Evolutionary conservation across 2,888 invertebrate species (phyloP).

Genomic region (Dryococelus australis): DNA sequence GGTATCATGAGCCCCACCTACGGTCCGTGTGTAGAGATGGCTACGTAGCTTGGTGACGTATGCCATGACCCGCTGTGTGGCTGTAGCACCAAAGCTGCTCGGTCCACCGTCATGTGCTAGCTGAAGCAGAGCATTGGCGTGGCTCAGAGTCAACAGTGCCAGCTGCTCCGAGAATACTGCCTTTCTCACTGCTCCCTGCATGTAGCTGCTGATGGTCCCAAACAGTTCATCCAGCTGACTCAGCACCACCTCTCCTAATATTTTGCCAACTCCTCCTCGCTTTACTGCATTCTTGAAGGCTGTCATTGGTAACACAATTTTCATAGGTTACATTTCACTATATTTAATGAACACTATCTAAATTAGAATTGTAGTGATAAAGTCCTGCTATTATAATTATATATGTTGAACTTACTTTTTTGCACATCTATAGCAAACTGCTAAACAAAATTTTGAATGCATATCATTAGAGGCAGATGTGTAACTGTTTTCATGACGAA

Average conservation of each 20-base stretch:
- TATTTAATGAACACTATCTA: too few relatives aligned
- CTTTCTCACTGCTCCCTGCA: background rate
- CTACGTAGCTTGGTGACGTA: slow-evolving; percentile 39
- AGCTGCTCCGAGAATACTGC: slow-evolving; percentile 36
- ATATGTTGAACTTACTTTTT: too few relatives aligned
- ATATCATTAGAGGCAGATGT: too few relatives aligned
- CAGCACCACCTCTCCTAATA: background rate
- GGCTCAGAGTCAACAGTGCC: slow-evolving; percentile 35
- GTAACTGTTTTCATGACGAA: too few relatives aligned
- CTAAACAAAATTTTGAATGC: too few relatives aligned
- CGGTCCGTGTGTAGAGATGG: slow-evolving; percentile 8
- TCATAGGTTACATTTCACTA: background rate
- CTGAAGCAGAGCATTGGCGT: slow-evolving; percentile 37
- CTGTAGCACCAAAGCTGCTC: background rate
- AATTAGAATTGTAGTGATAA: too few relatives aligned
- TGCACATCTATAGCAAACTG: too few relatives aligned
- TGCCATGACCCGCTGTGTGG: slow-evolving; percentile 33
- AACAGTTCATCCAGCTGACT: slow-evolving; percentile 36
- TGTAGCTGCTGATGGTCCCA: slow-evolving; percentile 28
- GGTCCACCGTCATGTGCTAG: background rate
- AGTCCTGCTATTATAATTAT: too few relatives aligned
- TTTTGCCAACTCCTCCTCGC: background rate
- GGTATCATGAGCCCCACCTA: background rate
- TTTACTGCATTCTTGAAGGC: slow-evolving; percentile 37
- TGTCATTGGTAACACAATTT: slow-evolving; percentile 5